Percentiles rank a stretch among this genome's conserved stretches.
Conservation (phyloP, 2,888 invertebrate genomes). For the Cristatella mucedo region DNA sequence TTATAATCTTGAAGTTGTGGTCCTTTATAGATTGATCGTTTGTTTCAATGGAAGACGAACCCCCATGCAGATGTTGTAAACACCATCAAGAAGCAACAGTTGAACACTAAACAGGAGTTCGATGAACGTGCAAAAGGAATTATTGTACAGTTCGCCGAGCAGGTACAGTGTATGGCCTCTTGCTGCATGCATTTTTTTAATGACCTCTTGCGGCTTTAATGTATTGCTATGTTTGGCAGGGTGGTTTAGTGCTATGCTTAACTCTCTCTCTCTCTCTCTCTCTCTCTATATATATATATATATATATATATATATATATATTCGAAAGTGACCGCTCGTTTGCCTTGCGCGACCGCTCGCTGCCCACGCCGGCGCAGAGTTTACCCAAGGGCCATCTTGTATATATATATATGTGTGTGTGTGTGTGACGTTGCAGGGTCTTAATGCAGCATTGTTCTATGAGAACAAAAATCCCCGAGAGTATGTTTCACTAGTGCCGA, state of each 20-base stretch:
- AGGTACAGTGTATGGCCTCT: no score
- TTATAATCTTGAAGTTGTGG: background rate
- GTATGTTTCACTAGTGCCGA: conserved; percentile 88
- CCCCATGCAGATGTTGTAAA: conserved; percentile 75
- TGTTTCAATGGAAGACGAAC: conserved; percentile 82
- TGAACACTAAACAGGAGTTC: conserved; percentile 81
- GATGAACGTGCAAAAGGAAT: conserved; percentile 63
- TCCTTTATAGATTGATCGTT: conserved; percentile 41
- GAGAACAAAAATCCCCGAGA: conserved; percentile 83
- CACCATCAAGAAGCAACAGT: conserved; percentile 67
- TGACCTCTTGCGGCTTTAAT: no score
- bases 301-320: conserved; percentile 9
- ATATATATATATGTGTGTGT: no score
- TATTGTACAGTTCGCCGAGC: conserved; percentile 81
- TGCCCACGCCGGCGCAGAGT: no score
- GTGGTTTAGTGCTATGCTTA: no score
- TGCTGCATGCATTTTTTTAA: no score
- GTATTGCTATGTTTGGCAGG: no score
- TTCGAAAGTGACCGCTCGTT: background rate
- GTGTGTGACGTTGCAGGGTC: conserved; percentile 47
- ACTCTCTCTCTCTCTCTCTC: no score
- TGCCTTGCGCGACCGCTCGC: no score
- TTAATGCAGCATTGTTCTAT: conserved; percentile 86
- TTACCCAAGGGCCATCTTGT: no score
- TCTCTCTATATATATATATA: no score